A percentile compares a stretch with the other conserved stretches of the same genome.
These are phyloP conservation scores for Homarus gammarus DNA, from an alignment of 2,888 invertebrate genomes.

Conservation along the genomic window DNA sequence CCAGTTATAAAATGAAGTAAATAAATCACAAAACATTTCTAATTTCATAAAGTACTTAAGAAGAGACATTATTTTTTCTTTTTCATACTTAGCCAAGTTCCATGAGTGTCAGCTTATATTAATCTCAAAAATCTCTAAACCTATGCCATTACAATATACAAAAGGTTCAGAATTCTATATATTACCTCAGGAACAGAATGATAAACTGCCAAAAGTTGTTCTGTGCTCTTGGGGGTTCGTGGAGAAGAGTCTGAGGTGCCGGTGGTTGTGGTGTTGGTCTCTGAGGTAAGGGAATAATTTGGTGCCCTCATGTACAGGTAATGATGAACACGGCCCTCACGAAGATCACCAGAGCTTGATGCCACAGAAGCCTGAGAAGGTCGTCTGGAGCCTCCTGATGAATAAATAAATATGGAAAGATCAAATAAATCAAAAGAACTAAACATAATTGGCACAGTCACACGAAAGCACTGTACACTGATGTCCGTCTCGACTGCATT, in stretches of 20 bases:
- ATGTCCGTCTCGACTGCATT: conserved; percentile 15
- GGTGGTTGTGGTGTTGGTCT: conserved; percentile 66
- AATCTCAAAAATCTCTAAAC: neutral
- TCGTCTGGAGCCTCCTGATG: conserved; percentile 69
- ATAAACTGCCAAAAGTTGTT: conserved; percentile 75
- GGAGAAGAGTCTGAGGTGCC: conserved; percentile 71
- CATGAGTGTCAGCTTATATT: neutral
- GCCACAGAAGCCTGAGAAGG: conserved; percentile 73
- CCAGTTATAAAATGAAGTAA: neutral
- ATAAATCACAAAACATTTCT: neutral
- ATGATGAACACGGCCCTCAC: conserved; percentile 71
- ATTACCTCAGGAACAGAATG: conserved; percentile 74
- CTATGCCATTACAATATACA: neutral
- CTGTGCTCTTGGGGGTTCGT: conserved; percentile 72
- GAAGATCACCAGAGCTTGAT: conserved; percentile 68
- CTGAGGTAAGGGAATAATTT: conserved; percentile 72
- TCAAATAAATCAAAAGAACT: conserved; percentile 1
- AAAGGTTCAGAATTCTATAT: neutral
- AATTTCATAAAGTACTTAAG: neutral
- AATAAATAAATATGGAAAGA: neutral
- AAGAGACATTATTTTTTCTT: neutral
- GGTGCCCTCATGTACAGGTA: conserved; percentile 72
- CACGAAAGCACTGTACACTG: conserved; percentile 32
- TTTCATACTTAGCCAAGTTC: neutral
- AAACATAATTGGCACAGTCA: conserved; percentile 1